Evolutionary conservation across 2,888 invertebrate species (phyloP).

Genomic region (Kuschelorhynchus macadamiae): DNA sequence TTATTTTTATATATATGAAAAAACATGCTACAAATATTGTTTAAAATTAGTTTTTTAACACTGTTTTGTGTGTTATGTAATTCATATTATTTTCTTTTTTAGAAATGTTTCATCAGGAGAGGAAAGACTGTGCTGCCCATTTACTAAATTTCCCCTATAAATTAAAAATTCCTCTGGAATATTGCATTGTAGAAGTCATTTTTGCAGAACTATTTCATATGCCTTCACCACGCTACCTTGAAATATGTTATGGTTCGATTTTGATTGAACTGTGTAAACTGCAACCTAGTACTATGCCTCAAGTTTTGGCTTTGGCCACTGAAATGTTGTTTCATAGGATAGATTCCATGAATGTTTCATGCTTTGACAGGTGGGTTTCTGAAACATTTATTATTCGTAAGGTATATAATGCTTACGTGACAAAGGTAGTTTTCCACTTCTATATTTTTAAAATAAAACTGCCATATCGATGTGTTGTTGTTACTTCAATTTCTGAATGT

Average conservation of each 20-base stretch:
- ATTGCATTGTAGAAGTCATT: slow-evolving; percentile 97
- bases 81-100: slow-evolving; percentile 10
- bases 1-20: no score
- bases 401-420: no score
- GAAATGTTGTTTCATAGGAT: slow-evolving; percentile 96
- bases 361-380: slow-evolving; percentile 80
- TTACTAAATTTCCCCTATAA: slow-evolving; percentile 93
- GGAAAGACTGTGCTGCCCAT: slow-evolving; percentile 96
- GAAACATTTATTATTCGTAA: no score
- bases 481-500: no score
- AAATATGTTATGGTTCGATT: slow-evolving; percentile 94
- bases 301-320: slow-evolving; percentile 96
- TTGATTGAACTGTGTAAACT: slow-evolving; percentile 97
- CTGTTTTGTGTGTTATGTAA: no score
- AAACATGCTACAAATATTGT: no score
- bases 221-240: slow-evolving; percentile 89
- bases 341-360: slow-evolving; percentile 96
- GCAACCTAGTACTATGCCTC: slow-evolving; percentile 97
- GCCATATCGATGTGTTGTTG: no score
- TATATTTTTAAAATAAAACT: no score
- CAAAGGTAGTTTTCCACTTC: no score
- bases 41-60: no score
- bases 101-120: slow-evolving; percentile 87
- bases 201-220: slow-evolving; percentile 95
- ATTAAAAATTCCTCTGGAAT: slow-evolving; percentile 95